Evolutionary conservation across 1,140 invertebrate species (phyloP).

Genomic region (Zophobas morio): DNA sequence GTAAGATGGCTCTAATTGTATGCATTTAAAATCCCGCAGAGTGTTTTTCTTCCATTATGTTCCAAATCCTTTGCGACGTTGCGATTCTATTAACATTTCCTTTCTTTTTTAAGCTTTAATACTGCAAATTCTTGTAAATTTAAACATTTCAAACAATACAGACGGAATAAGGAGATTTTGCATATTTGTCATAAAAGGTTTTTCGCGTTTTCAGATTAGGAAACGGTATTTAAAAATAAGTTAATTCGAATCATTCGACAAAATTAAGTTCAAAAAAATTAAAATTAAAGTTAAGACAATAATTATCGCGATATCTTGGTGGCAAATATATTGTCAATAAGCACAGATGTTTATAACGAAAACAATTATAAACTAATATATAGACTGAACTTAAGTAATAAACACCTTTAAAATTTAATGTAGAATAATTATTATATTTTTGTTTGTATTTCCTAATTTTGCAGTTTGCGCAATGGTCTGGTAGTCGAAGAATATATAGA

Average conservation of each 20-base stretch:
- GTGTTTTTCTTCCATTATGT: slow-evolving; percentile 55
- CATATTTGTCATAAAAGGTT: slow-evolving; percentile 23
- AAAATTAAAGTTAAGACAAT: no score
- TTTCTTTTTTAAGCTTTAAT: slow-evolving; percentile 36
- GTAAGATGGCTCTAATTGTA: slow-evolving; percentile 51
- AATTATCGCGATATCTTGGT: no score
- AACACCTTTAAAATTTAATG: no score
- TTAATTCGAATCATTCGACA: background rate
- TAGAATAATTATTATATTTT: no score
- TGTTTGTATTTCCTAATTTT: no score
- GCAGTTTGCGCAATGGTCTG: no score
- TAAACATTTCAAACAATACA: slow-evolving; percentile 41
- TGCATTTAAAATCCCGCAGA: slow-evolving; percentile 52
- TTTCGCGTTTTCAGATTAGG: background rate
- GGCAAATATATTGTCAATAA: no score
- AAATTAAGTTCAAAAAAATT: no score
- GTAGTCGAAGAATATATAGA: no score
- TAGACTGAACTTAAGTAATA: no score
- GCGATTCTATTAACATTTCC: slow-evolving; percentile 47
- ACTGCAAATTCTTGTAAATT: slow-evolving; percentile 48
- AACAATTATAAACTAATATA: no score
- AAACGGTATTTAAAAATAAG: background rate
- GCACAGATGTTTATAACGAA: no score
- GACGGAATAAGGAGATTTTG: slow-evolving; percentile 25
- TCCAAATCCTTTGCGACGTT: slow-evolving; percentile 44